Evolutionary conservation across 2,888 invertebrate genomes (phyloP), one percentile per base, ranked within the genome.

Genomic region (Sphinx pinastri): DNA sequence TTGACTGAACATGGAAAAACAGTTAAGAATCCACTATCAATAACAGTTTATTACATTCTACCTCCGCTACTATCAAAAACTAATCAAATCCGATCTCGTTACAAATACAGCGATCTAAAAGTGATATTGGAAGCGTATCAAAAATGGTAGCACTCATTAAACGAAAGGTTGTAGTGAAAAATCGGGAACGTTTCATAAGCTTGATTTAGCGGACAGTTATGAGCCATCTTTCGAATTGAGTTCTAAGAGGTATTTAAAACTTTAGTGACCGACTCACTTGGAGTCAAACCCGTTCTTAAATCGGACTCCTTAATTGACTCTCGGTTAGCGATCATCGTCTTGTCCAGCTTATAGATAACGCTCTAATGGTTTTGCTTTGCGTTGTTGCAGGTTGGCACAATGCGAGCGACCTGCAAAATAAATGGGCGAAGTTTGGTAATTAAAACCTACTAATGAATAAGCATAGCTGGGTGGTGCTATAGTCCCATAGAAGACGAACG

Each of bases 191-290:
- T 79, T 76, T 77, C 74, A 82, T 86, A 86, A 87, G 85, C 77
- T 82, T 82, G 81, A 85, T 81, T 84, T 83, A 88, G 81, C 77
- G 77, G 84, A 85, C 88, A 84, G 85, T 76, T 84, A 83, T 84
- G 79, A 76, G 78, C 76, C 81, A 77, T 80, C 79, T 78, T 75
- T 25, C 25, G 80, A 85, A 88, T 88, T 83, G 82, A 86, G 85
- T 81, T 83, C 83, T 86, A 84, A 85, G 60, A 11, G 47, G 47
- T 47, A 47, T 16, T 19, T 63, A 49, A 63, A 60, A 63, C 49
- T 47, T 63, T 16, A 49, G 63, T 47, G 49, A 47, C 49, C 63
- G 58, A 13, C 13, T 31, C 47, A 49, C 10, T 60, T 14, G 45
- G 60, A 12, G 19, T 14, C 19, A 82, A 85, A 84, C 82, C 72